Conservation (phyloP, 2,113 vertebrate genomes). For the Cavia porcellus region DNA sequence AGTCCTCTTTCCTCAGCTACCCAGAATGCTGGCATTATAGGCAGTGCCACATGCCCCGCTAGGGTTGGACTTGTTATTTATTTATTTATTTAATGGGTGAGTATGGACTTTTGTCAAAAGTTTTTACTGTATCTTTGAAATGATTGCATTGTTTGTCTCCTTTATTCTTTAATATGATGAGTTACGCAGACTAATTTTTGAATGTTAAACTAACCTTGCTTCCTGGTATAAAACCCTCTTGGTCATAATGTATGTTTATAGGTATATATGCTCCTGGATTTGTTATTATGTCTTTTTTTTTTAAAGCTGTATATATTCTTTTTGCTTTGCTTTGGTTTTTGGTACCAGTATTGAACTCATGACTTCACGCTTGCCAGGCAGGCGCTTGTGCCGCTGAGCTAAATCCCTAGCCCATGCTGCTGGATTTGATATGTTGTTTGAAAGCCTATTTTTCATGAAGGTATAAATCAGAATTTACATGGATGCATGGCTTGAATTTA, state of each 20-base stretch:
- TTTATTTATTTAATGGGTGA: not conserved
- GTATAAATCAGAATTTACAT: conserved; percentile 27
- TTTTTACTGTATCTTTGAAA: conserved; percentile 23
- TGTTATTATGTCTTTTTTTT: too few relatives aligned
- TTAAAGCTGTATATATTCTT: too few relatives aligned
- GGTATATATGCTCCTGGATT: conserved; percentile 33
- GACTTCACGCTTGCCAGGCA: too few relatives aligned
- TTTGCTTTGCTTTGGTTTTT: too few relatives aligned
- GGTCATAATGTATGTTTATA: not conserved
- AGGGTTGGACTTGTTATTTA: not conserved
- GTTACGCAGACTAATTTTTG: not conserved
- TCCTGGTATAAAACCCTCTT: not conserved
- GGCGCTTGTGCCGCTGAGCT: too few relatives aligned
- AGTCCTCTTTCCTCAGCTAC: not conserved
- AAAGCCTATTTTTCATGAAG: not conserved
- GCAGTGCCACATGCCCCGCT: not conserved
- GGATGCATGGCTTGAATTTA: not conserved
- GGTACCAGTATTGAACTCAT: too few relatives aligned
- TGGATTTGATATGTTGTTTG: conserved; percentile 34
- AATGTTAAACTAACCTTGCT: not conserved
- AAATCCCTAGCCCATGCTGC: not conserved
- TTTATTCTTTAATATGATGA: not conserved
- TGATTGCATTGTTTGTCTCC: not conserved
- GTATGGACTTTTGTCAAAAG: conserved; percentile 41
- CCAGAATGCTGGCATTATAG: not conserved